Conservation (phyloP, 2,888 invertebrate genomes). For the Ectemnius lituratus region DNA sequence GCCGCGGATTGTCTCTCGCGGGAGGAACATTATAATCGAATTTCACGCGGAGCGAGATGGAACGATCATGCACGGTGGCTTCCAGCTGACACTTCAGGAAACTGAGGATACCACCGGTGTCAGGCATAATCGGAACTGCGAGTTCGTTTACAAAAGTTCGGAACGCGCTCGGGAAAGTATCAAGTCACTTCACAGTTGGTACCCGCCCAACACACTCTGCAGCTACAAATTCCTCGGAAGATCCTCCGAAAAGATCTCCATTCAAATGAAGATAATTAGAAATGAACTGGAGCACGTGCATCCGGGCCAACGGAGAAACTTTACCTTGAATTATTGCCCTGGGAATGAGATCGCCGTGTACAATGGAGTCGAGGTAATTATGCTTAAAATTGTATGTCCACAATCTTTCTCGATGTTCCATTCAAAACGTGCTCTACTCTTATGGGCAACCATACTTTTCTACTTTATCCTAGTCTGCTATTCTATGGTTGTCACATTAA, state of each 20-base stretch:
- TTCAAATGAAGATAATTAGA: slow-evolving; percentile 67
- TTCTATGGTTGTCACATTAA: neutral
- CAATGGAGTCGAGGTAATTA: slow-evolving; percentile 61
- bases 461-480: too few relatives aligned
- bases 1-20: slow-evolving; percentile 67
- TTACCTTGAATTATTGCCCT: slow-evolving; percentile 61
- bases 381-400: too few relatives aligned
- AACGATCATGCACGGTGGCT: slow-evolving; percentile 71
- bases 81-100: slow-evolving; percentile 68
- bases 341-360: slow-evolving; percentile 71
- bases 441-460: too few relatives aligned
- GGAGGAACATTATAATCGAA: slow-evolving; percentile 66
- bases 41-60: slow-evolving; percentile 68
- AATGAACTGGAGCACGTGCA: slow-evolving; percentile 53
- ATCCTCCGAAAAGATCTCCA: slow-evolving; percentile 60
- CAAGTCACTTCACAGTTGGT: slow-evolving; percentile 67
- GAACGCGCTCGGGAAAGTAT: slow-evolving; percentile 60
- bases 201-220: slow-evolving; percentile 68
- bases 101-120: slow-evolving; percentile 39
- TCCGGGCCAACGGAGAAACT: slow-evolving; percentile 46
- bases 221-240: slow-evolving; percentile 67
- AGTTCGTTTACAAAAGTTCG: slow-evolving; percentile 64
- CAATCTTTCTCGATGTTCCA: too few relatives aligned
- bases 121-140: slow-evolving; percentile 59
- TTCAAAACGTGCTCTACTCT: too few relatives aligned